Evolutionary conservation across 2,797 vertebrate species (phyloP).

Genomic region (Crenuchus spilurus): DNA sequence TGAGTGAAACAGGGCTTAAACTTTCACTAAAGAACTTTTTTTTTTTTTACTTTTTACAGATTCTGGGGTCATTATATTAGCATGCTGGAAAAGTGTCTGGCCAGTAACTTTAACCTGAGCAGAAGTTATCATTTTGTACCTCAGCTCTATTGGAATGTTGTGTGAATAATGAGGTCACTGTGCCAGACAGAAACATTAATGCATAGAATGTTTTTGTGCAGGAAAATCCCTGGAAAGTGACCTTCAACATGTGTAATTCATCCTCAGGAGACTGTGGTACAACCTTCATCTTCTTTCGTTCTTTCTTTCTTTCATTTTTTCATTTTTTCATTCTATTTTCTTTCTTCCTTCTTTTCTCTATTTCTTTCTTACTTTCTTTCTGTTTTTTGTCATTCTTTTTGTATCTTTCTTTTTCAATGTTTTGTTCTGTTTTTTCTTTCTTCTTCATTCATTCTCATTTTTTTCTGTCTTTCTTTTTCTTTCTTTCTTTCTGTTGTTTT

Average conservation of each 20-base stretch:
- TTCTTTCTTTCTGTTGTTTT: neutral
- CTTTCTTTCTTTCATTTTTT: neutral
- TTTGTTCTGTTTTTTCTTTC: neutral
- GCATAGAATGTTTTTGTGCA: conserved; percentile 60
- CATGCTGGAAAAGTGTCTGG: conserved; percentile 55
- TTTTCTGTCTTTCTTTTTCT: neutral
- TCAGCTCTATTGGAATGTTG: conserved; percentile 65
- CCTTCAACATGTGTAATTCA: conserved; percentile 54
- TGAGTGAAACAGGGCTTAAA: too few relatives aligned
- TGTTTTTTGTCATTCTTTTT: neutral
- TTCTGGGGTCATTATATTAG: too few relatives aligned
- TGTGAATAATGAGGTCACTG: conserved; percentile 62
- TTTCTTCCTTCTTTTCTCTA: neutral
- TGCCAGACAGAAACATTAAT: conserved; percentile 53
- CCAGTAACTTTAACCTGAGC: neutral
- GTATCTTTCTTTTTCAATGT: neutral
- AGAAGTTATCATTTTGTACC: conserved; percentile 55
- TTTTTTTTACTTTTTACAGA: too few relatives aligned
- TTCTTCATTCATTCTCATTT: neutral
- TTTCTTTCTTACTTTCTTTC: neutral
- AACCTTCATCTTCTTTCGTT: neutral
- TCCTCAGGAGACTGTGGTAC: conserved; percentile 46
- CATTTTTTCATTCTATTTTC: neutral
- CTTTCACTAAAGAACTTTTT: too few relatives aligned
- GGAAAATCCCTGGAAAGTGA: conserved; percentile 69